These are phyloP conservation scores for Harpalus rufipes DNA, from an alignment of 2,888 invertebrate species.

Conservation along the genomic window DNA sequence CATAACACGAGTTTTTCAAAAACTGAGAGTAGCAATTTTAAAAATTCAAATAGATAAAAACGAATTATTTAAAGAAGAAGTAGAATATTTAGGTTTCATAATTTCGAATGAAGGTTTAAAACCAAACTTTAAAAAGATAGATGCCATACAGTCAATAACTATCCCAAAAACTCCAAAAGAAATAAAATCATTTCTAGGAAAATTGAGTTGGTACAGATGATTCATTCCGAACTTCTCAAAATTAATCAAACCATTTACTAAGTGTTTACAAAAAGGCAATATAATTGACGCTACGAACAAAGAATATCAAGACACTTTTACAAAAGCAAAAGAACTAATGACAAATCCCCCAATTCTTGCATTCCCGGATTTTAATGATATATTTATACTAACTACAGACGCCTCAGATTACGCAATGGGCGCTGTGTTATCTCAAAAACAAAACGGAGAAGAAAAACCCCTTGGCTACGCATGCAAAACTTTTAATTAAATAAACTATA, in stretches of 20 bases:
- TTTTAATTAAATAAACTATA: slow-evolving; percentile 1
- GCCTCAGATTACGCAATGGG: slow-evolving; percentile 67
- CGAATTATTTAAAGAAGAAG: slow-evolving; percentile 10
- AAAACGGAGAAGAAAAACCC: slow-evolving; percentile 65
- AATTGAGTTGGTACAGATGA: slow-evolving; percentile 57
- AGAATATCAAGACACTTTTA: slow-evolving; percentile 2
- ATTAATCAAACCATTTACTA: slow-evolving; percentile 63
- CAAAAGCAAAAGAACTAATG: not conserved
- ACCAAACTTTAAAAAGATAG: slow-evolving; percentile 62
- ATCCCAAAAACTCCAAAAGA: slow-evolving; percentile 65
- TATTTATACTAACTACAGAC: slow-evolving; percentile 68
- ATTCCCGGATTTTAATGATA: slow-evolving; percentile 68
- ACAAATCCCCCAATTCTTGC: slow-evolving; percentile 66
- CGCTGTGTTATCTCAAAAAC: not conserved
- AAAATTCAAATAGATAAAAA: slow-evolving; percentile 11
- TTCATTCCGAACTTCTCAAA: slow-evolving; percentile 63
- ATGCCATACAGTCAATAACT: slow-evolving; percentile 54
- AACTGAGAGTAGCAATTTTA: slow-evolving; percentile 9
- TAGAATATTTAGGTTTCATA: slow-evolving; percentile 27
- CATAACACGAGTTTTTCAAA: too few relatives aligned
- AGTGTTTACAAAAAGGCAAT: slow-evolving; percentile 63
- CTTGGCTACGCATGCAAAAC: slow-evolving; percentile 18
- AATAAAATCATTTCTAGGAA: slow-evolving; percentile 66
- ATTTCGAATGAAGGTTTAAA: slow-evolving; percentile 7
- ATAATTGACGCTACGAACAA: not conserved